Evolutionary conservation across 2,797 vertebrate genomes (phyloP).

Genomic region (Sitta carolinensis): DNA sequence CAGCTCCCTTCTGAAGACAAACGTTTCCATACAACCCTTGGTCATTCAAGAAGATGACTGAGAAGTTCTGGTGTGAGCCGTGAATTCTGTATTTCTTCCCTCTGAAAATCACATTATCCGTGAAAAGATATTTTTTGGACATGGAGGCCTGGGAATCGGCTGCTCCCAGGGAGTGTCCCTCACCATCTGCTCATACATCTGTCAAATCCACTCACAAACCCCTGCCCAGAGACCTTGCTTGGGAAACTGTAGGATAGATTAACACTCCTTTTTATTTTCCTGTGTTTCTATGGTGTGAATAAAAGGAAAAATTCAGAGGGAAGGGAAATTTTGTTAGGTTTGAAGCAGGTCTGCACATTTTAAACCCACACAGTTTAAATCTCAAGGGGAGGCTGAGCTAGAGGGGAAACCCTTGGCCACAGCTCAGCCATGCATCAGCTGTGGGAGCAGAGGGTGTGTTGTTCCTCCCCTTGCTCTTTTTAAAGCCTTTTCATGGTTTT

Average conservation of each 20-base stretch:
- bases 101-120: conserved; percentile 49
- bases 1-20: neutral
- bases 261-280: conserved; percentile 35
- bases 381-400: neutral
- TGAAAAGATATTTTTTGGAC: conserved; percentile 48
- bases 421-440: neutral
- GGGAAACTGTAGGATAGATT: conserved; percentile 46
- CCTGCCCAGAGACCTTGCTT: neutral
- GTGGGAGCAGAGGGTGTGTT: neutral
- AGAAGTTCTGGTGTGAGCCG: neutral
- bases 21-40: neutral
- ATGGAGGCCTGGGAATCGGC: conserved; percentile 42
- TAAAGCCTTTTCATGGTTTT: neutral
- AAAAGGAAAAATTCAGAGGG: neutral
- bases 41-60: accelerated
- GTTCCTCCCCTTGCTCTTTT: neutral
- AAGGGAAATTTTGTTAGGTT: neutral
- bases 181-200: conserved; percentile 56
- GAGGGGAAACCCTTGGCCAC: neutral
- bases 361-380: neutral
- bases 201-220: conserved; percentile 45
- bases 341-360: neutral
- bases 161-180: conserved; percentile 29
- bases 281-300: neutral
- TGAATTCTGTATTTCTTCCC: conserved; percentile 3